Evolutionary conservation across 2,113 vertebrate genomes (phyloP).

Genomic region (Argyrosomus japonicus): DNA sequence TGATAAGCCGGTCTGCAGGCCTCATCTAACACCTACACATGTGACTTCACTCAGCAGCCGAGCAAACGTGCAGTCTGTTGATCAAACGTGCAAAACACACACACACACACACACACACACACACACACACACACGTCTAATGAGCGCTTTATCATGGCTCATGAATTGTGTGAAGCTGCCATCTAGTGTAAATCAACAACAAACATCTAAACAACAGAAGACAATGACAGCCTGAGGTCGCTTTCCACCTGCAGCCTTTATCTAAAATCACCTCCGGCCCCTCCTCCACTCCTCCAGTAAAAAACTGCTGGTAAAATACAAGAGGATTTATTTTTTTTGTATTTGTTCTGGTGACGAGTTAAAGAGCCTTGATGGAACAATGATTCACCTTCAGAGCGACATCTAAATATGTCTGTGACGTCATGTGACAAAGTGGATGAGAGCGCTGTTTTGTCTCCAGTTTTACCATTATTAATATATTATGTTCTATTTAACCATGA

Average conservation of each 20-base stretch:
- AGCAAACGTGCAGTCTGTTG: not conserved
- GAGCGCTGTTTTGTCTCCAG: too few relatives aligned
- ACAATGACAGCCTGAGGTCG: not conserved
- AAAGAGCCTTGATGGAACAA: too few relatives aligned
- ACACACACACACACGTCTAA: not conserved
- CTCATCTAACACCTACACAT: not conserved
- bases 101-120: not conserved
- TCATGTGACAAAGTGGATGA: too few relatives aligned
- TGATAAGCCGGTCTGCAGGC: not conserved
- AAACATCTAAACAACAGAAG: conserved; percentile 52
- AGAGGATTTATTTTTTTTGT: too few relatives aligned
- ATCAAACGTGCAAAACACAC: not conserved
- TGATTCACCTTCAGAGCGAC: too few relatives aligned
- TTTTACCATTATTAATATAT: too few relatives aligned
- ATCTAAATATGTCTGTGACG: too few relatives aligned
- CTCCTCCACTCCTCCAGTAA: too few relatives aligned
- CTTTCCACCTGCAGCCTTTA: not conserved
- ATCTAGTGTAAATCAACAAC: conserved; percentile 83
- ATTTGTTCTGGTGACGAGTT: too few relatives aligned
- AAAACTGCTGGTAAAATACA: not conserved
- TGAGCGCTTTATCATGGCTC: conserved; percentile 12
- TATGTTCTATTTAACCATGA: too few relatives aligned
- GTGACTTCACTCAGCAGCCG: not conserved
- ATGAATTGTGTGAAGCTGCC: conserved; percentile 83
- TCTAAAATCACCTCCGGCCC: not conserved